Evolutionary conservation across 1,140 invertebrate species (phyloP).

Genomic region (Drosophila repleta): DNA sequence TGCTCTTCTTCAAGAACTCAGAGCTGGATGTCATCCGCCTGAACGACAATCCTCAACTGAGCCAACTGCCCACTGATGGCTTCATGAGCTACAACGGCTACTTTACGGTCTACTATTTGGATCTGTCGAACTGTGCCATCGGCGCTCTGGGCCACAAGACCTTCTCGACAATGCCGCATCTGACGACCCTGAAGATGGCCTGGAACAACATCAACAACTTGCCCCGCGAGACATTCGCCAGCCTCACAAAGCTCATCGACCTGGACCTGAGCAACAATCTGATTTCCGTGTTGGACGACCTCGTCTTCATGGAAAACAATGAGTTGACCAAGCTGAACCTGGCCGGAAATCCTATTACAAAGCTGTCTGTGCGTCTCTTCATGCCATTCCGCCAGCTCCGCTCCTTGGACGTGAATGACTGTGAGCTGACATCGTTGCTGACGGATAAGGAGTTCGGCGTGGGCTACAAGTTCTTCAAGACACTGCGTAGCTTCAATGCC

Average conservation of each 20-base stretch:
- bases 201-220: conserved; percentile 86
- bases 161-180: conserved; percentile 87
- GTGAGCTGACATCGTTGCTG: conserved; percentile 87
- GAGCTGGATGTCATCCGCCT: conserved; percentile 88
- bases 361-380: conserved; percentile 88
- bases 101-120: conserved; percentile 88
- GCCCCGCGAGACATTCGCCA: conserved; percentile 76
- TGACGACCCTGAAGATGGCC: conserved; percentile 87
- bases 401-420: conserved; percentile 88
- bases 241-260: conserved; percentile 86
- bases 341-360: conserved; percentile 88
- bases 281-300: conserved; percentile 85
- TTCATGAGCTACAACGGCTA: conserved; percentile 85
- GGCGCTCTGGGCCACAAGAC: conserved; percentile 86
- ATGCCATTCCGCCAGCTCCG: conserved; percentile 85
- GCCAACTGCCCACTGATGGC: conserved; percentile 86
- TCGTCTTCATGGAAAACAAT: conserved; percentile 87
- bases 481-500: conserved; percentile 85
- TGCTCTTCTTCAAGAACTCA: conserved; percentile 88
- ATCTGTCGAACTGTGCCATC: conserved; percentile 88
- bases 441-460: conserved; percentile 83
- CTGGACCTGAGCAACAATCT: conserved; percentile 89
- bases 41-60: conserved; percentile 87
- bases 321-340: conserved; percentile 88
- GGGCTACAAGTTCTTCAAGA: conserved; percentile 84